Evolutionary conservation across 2,113 vertebrate species (phyloP), one percentile per base, ranked within the genome.

Genomic region (Chroicocephalus ridibundus): DNA sequence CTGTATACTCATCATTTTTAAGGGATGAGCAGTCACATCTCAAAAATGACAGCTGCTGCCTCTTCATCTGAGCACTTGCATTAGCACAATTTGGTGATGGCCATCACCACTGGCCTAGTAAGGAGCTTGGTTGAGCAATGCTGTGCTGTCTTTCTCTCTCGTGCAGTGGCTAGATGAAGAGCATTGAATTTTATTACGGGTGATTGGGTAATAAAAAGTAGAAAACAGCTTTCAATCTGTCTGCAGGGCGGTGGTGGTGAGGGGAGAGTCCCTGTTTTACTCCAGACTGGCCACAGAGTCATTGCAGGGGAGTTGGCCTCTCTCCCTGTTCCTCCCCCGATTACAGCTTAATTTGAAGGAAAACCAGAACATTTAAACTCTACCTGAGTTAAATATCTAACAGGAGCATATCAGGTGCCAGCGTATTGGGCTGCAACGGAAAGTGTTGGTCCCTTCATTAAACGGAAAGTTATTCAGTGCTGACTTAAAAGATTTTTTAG

Each of bases 341-440:
- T 46, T 77, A 26, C 8, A 38, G 20, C 32, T 90, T 77, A 24
- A 46, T 85, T 74, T 82, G 54, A 88, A 90, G 74, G 26, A 57
- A 80, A 70, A 24, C 26, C 3, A 21, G 86, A 93, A 22, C 32
- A 9, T 70, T 66, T 64, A 31, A 61, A 36, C 32, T 80, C 15
- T 55, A 25, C 34, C 65, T 42, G 46, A 84, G 38, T n/a, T 91
- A n/a, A 81, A 27, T 84, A 47, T 94, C 86, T 83, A 91, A 64
- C 68, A 66, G 64, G 49, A 70, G 29, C 17, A n/a, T 86, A 11
- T 78, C 24, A 40, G 6, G 21, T 83, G 44, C 71, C 40, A 13
- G 27, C n/a, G 34, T 66, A 34, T 58, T 1, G 1, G 11, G 12
- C 55, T 74, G 64, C 68, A 38, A 8, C 29, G 36, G 42, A 29